A percentile compares a stretch with the other conserved stretches of the same genome.
phyloP scores from a whole-genome alignment of 2,888 invertebrate species.

The Notodonta ziczac region DNA sequence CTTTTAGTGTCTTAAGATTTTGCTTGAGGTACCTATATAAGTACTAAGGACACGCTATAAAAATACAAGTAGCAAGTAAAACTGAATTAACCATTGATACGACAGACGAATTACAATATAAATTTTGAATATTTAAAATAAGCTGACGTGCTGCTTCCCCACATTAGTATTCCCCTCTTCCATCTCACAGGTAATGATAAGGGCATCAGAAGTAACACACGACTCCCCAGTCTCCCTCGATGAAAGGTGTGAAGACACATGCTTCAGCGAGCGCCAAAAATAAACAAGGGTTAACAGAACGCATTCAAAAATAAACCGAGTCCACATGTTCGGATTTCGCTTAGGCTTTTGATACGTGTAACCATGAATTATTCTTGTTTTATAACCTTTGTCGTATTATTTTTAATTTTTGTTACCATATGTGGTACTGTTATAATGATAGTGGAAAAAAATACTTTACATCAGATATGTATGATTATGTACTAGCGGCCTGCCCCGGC shows the following conservation, averaged over 20 bases:
- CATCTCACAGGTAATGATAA: slow-evolving; percentile 1
- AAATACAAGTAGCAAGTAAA: no score
- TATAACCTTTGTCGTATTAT: slow-evolving; percentile 7
- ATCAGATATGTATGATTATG: slow-evolving; percentile 26
- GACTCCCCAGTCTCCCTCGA: slow-evolving; percentile 4
- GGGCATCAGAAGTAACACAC: slow-evolving; percentile 1
- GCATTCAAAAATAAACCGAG: slow-evolving; percentile 37
- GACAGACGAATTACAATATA: no score
- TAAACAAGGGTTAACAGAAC: slow-evolving; percentile 28
- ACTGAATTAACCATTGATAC: no score
- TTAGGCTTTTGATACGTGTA: slow-evolving; percentile 29
- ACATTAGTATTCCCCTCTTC: neutral
- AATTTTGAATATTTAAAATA: no score
- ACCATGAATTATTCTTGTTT: slow-evolving; percentile 3
- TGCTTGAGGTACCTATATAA: no score
- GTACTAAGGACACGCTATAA: no score
- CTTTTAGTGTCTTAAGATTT: no score
- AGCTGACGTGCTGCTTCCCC: no score
- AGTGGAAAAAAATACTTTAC: slow-evolving; percentile 16
- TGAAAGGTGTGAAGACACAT: slow-evolving; percentile 34
- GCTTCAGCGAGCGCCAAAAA: slow-evolving; percentile 29
- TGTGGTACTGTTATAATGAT: slow-evolving; percentile 11
- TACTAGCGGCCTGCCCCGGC: no score
- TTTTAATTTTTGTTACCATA: slow-evolving; percentile 12
- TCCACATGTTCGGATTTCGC: slow-evolving; percentile 27